A percentile compares a stretch with the other conserved stretches of the same genome.
Conservation (phyloP, 2,113 vertebrate genomes). For the Oreamnos americanus region DNA sequence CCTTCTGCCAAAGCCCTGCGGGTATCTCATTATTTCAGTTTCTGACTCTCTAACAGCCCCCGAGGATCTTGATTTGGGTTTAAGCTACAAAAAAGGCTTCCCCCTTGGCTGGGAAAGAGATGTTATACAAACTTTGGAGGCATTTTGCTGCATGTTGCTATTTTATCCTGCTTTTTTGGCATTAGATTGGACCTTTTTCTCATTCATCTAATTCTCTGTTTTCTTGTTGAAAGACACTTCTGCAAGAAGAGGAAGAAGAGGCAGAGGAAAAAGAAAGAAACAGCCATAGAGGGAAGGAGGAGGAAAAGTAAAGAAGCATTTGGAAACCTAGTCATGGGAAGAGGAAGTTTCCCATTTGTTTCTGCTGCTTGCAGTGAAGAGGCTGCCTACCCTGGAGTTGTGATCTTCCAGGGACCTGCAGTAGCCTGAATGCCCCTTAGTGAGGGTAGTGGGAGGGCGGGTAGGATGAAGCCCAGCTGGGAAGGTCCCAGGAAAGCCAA, state of each 20-base stretch:
- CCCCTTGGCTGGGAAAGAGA: background rate
- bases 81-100: background rate
- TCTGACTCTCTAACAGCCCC: constrained; percentile 12
- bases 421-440: background rate
- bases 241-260: background rate
- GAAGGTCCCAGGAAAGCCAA: background rate
- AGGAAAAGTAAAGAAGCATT: background rate
- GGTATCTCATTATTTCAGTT: constrained; percentile 53
- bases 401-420: background rate
- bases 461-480: background rate
- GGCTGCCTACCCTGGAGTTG: background rate
- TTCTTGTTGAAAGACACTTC: background rate
- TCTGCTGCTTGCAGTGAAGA: background rate
- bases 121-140: background rate
- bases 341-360: background rate
- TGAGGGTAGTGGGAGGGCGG: background rate
- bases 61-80: background rate
- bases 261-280: background rate
- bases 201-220: background rate
- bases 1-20: constrained; percentile 16
- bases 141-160: background rate
- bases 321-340: background rate
- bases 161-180: background rate
- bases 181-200: background rate
- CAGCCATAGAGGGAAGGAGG: background rate